Percentiles rank a stretch among this genome's conserved stretches.
phyloP scores from a whole-genome alignment of 2,888 invertebrate genomes.

The Cancer borealis region DNA sequence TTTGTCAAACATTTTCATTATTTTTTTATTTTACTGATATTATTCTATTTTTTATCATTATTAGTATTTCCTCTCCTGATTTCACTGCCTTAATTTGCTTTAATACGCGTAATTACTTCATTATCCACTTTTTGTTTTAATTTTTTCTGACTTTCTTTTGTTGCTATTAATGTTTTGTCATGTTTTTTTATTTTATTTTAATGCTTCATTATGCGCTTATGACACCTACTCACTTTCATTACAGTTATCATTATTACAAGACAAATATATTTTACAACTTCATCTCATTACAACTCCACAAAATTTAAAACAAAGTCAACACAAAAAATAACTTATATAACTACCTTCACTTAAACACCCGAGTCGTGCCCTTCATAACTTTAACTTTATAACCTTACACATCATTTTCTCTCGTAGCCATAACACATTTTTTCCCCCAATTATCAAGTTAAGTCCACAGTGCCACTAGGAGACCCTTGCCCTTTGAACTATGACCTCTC shows the following conservation, averaged over 20 bases:
- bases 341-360: background rate
- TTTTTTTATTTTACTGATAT: no score
- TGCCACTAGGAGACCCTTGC: no score
- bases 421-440: background rate
- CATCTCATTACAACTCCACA: background rate
- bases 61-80: background rate
- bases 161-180: background rate
- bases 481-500: no score
- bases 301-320: background rate
- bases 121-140: background rate
- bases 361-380: background rate
- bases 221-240: background rate
- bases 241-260: background rate
- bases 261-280: background rate
- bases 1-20: background rate
- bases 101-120: background rate
- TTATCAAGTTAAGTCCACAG: background rate
- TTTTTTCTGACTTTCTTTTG: background rate
- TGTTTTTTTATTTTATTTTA: background rate
- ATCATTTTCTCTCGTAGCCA: background rate
- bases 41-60: background rate
- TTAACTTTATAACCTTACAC: background rate
- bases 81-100: constrained; percentile 3
- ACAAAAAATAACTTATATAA: background rate
- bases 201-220: background rate